Evolutionary conservation across 2,113 vertebrate genomes (phyloP), one percentile per base, ranked within the genome.

Genomic region (Craseonycteris thonglongyai): DNA sequence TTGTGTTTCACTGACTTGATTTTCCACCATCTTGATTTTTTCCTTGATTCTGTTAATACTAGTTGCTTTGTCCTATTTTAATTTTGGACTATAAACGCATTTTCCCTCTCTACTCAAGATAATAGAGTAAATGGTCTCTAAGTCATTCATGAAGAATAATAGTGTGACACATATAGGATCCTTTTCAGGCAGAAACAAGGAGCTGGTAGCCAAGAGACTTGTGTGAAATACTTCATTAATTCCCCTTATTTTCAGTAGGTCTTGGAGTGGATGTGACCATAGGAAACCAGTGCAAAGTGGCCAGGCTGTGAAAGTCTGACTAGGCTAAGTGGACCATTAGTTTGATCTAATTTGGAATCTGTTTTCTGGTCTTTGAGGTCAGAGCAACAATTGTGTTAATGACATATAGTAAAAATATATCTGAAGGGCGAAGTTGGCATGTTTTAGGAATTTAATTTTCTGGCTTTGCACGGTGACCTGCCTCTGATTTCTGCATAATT

Each of bases 381-480:
- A 92, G 58, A 82, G 45, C n/a, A 78, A 38, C 75, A 65, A 16
- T 40, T 56, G 8, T 42, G 30, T 21, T 96, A 30, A 19, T 63
- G 58, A 88, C 84, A 88, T 78, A 76, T 9, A 78, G 38, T 80
- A 78, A 81, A 92, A 88, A 38, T 87, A 7, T 51, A 87, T 68
- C 83, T 94, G 30, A 87, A 69, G 38, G 28, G 63, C n/a, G 2
- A 45, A 30, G 6, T 59, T 93, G 92, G 47, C 51, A 26, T 69
- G 51, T 75, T 93, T 35, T 72, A 45, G 40, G 71, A 89, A 76
- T 69, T 93, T 80, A 30, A 66, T 87, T 93, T 93, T 84, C 59
- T 71, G 21, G 35, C 42, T 65, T 88, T 88, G 30, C 66, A 6
- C 49, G 51, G 51, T 71, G 33, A 33, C 16, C 33, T 63, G 45